Conservation (phyloP, 1,140 invertebrate species). For the Wiebesia pumilae region DNA sequence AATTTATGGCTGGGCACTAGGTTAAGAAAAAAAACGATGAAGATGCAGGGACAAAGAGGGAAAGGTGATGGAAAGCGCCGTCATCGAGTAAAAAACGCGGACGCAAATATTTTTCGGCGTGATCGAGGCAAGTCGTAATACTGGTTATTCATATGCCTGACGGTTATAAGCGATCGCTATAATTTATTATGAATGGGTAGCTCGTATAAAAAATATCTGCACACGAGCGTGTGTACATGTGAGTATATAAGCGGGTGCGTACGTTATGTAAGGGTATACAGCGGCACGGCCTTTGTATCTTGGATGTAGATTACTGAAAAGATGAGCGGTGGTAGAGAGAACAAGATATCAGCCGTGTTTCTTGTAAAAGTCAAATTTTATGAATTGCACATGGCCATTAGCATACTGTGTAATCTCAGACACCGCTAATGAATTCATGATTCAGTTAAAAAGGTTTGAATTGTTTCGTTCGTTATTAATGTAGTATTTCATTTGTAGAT, state of each 20-base stretch:
- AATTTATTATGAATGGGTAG: slow-evolving; percentile 39
- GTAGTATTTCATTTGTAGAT: slow-evolving; percentile 4
- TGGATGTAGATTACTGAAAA: slow-evolving; percentile 47
- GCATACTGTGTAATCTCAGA: slow-evolving; percentile 2
- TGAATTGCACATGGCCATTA: slow-evolving; percentile 36
- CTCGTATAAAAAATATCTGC: neutral
- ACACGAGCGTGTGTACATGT: neutral
- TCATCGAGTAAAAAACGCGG: slow-evolving; percentile 26
- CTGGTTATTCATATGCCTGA: slow-evolving; percentile 33
- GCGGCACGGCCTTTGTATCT: neutral
- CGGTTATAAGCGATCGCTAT: slow-evolving; percentile 33
- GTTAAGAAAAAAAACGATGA: slow-evolving; percentile 27
- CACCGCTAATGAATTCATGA: slow-evolving; percentile 44
- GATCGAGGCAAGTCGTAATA: neutral
- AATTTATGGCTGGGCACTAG: slow-evolving; percentile 60
- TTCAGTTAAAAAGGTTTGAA: neutral
- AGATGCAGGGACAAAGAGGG: neutral
- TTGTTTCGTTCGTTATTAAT: neutral
- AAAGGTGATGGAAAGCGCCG: neutral
- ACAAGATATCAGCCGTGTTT: slow-evolving; percentile 48
- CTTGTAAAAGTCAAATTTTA: slow-evolving; percentile 45
- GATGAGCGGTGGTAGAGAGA: slow-evolving; percentile 9
- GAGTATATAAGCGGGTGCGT: neutral
- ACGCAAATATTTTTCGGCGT: slow-evolving; percentile 42
- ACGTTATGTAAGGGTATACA: neutral